phyloP scores from a whole-genome alignment of 2,797 vertebrate species.

The Oreonectes daqikongensis region DNA sequence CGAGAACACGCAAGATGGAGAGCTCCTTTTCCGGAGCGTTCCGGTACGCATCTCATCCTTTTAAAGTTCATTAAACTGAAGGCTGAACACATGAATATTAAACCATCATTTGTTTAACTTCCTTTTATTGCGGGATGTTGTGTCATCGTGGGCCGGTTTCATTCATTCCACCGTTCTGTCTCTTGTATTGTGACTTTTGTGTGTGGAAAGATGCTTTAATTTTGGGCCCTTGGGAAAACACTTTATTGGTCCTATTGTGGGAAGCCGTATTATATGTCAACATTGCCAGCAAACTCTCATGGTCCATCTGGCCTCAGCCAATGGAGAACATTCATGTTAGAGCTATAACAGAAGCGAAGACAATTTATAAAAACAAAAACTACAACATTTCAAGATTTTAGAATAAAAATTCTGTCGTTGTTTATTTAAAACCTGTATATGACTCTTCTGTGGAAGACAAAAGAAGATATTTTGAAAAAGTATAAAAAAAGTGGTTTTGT shows the following conservation, averaged over 20 bases:
- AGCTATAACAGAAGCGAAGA: conserved; percentile 40
- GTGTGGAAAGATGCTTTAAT: conserved; percentile 63
- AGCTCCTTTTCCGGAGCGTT: conserved; percentile 7
- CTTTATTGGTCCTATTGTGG: conserved; percentile 70
- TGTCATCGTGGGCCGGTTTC: background rate
- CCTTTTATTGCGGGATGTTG: conserved; percentile 1
- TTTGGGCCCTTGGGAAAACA: conserved; percentile 68
- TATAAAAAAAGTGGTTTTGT: too few species aligned
- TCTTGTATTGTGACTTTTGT: conserved; percentile 31
- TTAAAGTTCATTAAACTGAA: conserved; percentile 31
- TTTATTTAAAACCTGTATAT: too few species aligned
- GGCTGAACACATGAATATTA: conserved; percentile 27
- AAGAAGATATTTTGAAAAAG: too few species aligned
- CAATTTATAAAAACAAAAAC: background rate
- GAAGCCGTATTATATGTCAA: conserved; percentile 68
- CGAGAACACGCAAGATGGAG: background rate
- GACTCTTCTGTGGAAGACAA: too few species aligned
- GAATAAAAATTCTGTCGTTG: too few species aligned
- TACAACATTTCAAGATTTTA: too few species aligned
- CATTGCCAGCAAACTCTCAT: conserved; percentile 68
- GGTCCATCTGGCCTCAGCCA: conserved; percentile 69
- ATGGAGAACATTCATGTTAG: conserved; percentile 40
- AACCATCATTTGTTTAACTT: conserved; percentile 28
- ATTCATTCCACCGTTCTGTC: background rate
- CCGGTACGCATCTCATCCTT: conserved; percentile 4